A percentile compares a stretch with the other conserved stretches of the same genome.
Evolutionary conservation across 2,797 vertebrate species (phyloP).

Genomic region (Danio aesculapii): DNA sequence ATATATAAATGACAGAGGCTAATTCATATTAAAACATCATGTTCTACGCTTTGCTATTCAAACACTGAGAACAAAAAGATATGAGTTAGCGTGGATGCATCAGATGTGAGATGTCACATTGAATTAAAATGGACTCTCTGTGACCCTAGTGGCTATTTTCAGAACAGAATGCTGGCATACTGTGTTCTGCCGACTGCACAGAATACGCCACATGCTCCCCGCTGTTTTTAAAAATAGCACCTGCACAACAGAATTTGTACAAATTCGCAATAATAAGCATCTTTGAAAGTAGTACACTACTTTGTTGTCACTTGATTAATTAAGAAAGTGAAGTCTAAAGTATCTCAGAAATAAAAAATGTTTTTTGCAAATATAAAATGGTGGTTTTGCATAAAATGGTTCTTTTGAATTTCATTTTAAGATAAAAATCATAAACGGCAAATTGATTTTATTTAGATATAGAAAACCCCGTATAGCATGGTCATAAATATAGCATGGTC

Average conservation of each 20-base stretch:
- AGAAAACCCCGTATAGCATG: too few species aligned
- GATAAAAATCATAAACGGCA: too few species aligned
- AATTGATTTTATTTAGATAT: too few species aligned
- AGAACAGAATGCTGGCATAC: not conserved
- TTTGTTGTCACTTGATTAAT: not conserved
- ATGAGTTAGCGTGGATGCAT: slow-evolving; percentile 2
- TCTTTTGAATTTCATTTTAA: too few species aligned
- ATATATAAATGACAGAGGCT: not conserved
- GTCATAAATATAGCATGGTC: too few species aligned
- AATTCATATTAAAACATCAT: not conserved
- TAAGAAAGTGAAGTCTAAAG: too few species aligned
- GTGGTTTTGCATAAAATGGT: too few species aligned
- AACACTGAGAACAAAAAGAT: slow-evolving; percentile 4
- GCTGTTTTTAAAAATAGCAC: slow-evolving; percentile 5
- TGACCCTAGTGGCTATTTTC: slow-evolving; percentile 23
- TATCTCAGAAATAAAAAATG: too few species aligned
- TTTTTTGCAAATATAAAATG: too few species aligned
- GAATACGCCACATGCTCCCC: not conserved
- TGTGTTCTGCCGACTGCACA: slow-evolving; percentile 1
- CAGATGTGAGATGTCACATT: slow-evolving; percentile 29
- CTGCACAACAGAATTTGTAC: not conserved
- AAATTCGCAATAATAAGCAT: not conserved
- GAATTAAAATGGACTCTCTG: slow-evolving; percentile 23
- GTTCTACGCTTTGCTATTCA: not conserved
- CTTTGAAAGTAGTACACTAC: not conserved